Evolutionary conservation across 2,888 invertebrate genomes (phyloP).

Genomic region (Elysia crispata): DNA sequence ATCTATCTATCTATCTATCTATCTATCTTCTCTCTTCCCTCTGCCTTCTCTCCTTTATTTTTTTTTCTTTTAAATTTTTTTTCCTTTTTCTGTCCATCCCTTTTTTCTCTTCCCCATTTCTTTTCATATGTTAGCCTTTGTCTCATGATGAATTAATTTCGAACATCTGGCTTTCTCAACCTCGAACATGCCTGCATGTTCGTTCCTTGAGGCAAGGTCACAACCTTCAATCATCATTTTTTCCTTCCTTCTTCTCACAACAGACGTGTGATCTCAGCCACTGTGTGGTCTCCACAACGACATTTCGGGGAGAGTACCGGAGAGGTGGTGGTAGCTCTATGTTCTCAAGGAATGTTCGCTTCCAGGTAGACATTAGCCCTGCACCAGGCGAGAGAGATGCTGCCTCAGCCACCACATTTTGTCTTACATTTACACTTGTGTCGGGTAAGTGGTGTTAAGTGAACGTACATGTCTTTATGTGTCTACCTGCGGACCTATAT

Average conservation of each 20-base stretch:
- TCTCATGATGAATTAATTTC: no score
- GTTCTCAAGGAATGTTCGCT: conserved; percentile 96
- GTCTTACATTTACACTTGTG: conserved; percentile 94
- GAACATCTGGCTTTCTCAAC: no score
- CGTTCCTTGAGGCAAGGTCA: background rate
- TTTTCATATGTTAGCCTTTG: background rate
- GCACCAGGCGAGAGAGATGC: conserved; percentile 68
- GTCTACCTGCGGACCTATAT: no score
- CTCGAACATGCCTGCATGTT: background rate
- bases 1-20: background rate
- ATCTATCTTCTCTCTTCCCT: background rate
- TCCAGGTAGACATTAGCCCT: conserved; percentile 83
- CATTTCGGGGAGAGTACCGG: conserved; percentile 98
- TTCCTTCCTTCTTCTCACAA: background rate
- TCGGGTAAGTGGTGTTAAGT: no score
- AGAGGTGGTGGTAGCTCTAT: conserved; percentile 91
- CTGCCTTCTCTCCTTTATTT: background rate
- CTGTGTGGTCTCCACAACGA: conserved; percentile 98
- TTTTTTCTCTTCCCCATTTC: background rate
- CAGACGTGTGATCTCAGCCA: conserved; percentile 81
- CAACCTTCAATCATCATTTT: no score
- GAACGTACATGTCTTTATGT: no score
- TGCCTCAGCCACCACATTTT: conserved; percentile 82
- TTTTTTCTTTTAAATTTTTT: background rate
- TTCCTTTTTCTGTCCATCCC: background rate